These are phyloP conservation scores for Pipistrellus pygmaeus DNA, from an alignment of 2,797 vertebrate genomes.

Conservation along the genomic window DNA sequence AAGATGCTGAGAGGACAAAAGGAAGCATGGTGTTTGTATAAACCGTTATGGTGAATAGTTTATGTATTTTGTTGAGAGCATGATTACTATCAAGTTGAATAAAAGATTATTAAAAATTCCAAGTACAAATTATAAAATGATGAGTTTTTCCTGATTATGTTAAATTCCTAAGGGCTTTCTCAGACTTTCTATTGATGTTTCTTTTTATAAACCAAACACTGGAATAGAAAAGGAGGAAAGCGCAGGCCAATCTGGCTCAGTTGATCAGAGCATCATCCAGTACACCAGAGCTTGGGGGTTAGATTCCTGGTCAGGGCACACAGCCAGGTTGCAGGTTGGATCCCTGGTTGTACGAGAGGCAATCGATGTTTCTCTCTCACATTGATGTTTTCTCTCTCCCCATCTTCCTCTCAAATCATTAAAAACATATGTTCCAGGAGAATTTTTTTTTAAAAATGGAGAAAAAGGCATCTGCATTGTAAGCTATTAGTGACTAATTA, in stretches of 20 bases:
- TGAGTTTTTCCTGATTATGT: slow-evolving; percentile 48
- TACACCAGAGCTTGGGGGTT: background rate
- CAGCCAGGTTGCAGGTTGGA: too few species aligned
- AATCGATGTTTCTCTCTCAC: background rate
- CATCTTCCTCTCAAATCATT: background rate
- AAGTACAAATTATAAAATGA: slow-evolving; percentile 63
- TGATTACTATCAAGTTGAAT: slow-evolving; percentile 22
- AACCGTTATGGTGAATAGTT: slow-evolving; percentile 37
- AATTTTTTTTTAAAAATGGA: background rate
- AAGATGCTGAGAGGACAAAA: slow-evolving; percentile 52
- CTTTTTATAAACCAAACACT: slow-evolving; percentile 46
- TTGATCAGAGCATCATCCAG: background rate
- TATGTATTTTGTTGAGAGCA: slow-evolving; percentile 60
- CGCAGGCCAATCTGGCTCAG: background rate
- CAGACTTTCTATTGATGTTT: slow-evolving; percentile 42
- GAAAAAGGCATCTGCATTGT: background rate
- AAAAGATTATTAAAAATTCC: slow-evolving; percentile 53
- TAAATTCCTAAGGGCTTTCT: slow-evolving; percentile 33
- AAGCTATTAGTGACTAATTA: slow-evolving; percentile 15
- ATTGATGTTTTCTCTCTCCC: background rate
- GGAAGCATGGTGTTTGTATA: slow-evolving; percentile 40
- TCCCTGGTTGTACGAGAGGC: too few species aligned
- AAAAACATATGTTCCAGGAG: background rate
- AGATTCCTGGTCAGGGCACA: background rate
- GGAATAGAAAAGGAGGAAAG: background rate